phyloP scores from a whole-genome alignment of 2,113 vertebrate genomes.

The Labeo catla region DNA sequence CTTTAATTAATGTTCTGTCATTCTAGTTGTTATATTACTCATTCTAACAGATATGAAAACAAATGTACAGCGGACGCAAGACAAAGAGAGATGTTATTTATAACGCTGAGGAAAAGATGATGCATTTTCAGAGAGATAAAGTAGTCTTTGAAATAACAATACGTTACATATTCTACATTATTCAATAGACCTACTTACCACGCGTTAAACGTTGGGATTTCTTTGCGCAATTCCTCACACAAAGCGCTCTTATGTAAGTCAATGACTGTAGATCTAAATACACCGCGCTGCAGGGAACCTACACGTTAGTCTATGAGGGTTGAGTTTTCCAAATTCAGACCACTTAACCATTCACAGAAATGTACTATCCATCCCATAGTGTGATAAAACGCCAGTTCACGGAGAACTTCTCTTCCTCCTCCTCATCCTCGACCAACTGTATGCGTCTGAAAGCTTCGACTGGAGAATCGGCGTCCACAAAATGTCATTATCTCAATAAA shows the following conservation, averaged over 20 bases:
- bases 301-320: not conserved
- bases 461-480: slow-evolving; percentile 40
- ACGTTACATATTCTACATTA: not conserved
- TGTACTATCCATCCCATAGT: not conserved
- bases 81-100: not conserved
- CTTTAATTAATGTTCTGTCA: not conserved
- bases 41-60: not conserved
- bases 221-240: slow-evolving; percentile 41
- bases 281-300: slow-evolving; percentile 1
- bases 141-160: not conserved
- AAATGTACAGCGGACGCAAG: not conserved
- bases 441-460: slow-evolving; percentile 29
- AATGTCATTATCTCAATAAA: not conserved
- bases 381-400: not conserved
- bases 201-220: not conserved
- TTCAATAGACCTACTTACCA: not conserved
- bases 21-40: not conserved
- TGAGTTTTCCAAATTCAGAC: not conserved
- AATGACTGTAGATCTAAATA: slow-evolving; percentile 30
- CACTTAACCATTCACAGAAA: slow-evolving; percentile 1
- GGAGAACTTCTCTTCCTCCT: slow-evolving; percentile 4
- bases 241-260: slow-evolving; percentile 72
- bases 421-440: slow-evolving; percentile 23
- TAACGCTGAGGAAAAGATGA: not conserved
- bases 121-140: not conserved